A percentile compares a stretch with the other conserved stretches of the same genome.
Evolutionary conservation across 2,888 invertebrate species (phyloP).

Genomic region (Galerucella calmariensis): DNA sequence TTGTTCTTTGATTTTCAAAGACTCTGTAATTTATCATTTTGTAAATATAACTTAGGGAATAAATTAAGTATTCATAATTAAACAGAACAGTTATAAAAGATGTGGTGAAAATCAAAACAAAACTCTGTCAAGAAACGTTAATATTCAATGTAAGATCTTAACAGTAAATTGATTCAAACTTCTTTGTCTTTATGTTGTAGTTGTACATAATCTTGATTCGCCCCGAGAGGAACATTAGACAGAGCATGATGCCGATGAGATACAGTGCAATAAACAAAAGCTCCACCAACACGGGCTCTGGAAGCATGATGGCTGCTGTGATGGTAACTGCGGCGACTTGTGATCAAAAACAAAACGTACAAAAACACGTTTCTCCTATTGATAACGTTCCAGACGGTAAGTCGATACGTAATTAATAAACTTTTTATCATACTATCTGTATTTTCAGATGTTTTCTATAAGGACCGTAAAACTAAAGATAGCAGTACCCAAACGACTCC

Average conservation of each 20-base stretch:
- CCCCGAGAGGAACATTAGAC: slow-evolving; percentile 90
- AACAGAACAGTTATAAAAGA: no score
- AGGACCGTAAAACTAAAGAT: slow-evolving; percentile 59
- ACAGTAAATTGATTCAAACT: background rate
- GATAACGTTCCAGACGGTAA: slow-evolving; percentile 51
- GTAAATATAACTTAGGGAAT: no score
- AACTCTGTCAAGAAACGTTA: no score
- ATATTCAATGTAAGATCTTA: background rate
- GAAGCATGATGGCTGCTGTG: slow-evolving; percentile 76
- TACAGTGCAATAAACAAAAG: slow-evolving; percentile 73
- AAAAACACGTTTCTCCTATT: slow-evolving; percentile 71
- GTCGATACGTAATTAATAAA: background rate
- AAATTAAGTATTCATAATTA: no score
- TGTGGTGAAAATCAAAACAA: no score
- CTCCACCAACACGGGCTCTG: slow-evolving; percentile 70
- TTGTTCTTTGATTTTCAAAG: no score
- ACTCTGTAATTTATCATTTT: no score
- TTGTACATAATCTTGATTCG: slow-evolving; percentile 89
- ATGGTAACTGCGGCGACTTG: slow-evolving; percentile 76
- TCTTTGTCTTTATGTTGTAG: slow-evolving; percentile 64
- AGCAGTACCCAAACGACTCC: slow-evolving; percentile 61
- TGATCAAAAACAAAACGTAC: slow-evolving; percentile 74
- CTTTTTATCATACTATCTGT: background rate
- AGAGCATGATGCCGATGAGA: slow-evolving; percentile 84
- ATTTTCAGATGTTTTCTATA: slow-evolving; percentile 43